These are phyloP conservation scores for Trogon melanurus DNA, from an alignment of 2,113 vertebrate genomes.

Conservation along the genomic window DNA sequence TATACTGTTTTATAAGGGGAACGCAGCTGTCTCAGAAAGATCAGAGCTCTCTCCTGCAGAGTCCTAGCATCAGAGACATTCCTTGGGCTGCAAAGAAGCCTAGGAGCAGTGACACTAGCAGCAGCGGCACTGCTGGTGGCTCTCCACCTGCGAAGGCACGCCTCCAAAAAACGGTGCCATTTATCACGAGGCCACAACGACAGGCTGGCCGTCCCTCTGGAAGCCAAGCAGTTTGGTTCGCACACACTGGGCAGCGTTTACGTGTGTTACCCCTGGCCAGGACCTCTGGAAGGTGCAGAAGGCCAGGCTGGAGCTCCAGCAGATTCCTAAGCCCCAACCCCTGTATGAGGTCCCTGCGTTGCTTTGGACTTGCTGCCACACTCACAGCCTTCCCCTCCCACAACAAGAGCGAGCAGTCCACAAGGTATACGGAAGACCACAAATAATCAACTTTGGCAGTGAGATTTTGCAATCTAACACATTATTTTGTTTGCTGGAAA, in stretches of 20 bases:
- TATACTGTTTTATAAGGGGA: not conserved
- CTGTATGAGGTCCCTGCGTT: not conserved
- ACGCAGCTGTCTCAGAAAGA: not conserved
- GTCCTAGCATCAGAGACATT: not conserved
- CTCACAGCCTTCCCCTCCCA: accelerated
- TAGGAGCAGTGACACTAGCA: not conserved
- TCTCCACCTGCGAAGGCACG: not conserved
- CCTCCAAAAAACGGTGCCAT: not conserved
- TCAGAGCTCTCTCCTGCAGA: not conserved
- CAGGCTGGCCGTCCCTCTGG: not conserved
- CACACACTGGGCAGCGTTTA: not conserved
- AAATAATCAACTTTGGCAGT: not conserved
- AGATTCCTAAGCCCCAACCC: not conserved
- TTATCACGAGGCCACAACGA: not conserved
- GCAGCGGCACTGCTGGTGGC: not conserved
- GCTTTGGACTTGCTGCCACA: not conserved
- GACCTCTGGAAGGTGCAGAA: not conserved
- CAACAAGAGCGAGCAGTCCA: not conserved
- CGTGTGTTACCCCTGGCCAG: not conserved
- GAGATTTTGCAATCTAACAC: not conserved
- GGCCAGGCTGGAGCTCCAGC: not conserved
- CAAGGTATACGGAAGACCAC: not conserved
- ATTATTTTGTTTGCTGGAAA: not conserved
- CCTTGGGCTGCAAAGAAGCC: not conserved
- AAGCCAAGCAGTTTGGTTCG: not conserved